A percentile compares a stretch with the other conserved stretches of the same genome.
Evolutionary conservation across 1,140 invertebrate genomes (phyloP).

Genomic region (Lasioglossum baleicum): DNA sequence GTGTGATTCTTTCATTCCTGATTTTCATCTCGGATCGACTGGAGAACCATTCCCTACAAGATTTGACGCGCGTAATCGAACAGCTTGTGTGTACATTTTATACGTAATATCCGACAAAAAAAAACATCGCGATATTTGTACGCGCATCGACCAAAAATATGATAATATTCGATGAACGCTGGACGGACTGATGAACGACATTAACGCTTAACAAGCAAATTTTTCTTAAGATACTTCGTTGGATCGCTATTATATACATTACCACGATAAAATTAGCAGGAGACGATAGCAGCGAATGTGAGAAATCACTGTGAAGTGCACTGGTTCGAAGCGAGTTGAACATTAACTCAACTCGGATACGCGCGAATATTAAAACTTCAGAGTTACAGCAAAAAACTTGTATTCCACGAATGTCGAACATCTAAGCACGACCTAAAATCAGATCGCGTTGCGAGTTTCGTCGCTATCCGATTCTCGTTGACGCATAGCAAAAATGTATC

Average conservation of each 20-base stretch:
- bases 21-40: too few species aligned
- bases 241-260: slow-evolving; percentile 54
- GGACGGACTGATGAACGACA: slow-evolving; percentile 59
- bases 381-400: not conserved
- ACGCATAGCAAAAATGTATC: not conserved
- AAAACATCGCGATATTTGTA: not conserved
- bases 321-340: not conserved
- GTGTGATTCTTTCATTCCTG: too few species aligned
- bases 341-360: not conserved
- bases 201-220: slow-evolving; percentile 34
- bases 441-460: not conserved
- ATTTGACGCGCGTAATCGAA: too few species aligned
- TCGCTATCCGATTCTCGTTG: not conserved
- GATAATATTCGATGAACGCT: slow-evolving; percentile 33
- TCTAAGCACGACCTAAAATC: not conserved
- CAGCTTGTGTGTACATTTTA: too few species aligned
- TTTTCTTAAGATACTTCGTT: slow-evolving; percentile 33
- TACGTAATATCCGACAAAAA: not conserved
- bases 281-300: slow-evolving; percentile 22
- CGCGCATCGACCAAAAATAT: slow-evolving; percentile 13
- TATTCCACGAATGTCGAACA: too few species aligned
- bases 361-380: not conserved
- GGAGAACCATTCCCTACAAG: too few species aligned
- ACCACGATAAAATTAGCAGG: slow-evolving; percentile 37
- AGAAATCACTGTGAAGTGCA: slow-evolving; percentile 22